Conservation (phyloP, 2,888 invertebrate species). For the Blera fallax region DNA sequence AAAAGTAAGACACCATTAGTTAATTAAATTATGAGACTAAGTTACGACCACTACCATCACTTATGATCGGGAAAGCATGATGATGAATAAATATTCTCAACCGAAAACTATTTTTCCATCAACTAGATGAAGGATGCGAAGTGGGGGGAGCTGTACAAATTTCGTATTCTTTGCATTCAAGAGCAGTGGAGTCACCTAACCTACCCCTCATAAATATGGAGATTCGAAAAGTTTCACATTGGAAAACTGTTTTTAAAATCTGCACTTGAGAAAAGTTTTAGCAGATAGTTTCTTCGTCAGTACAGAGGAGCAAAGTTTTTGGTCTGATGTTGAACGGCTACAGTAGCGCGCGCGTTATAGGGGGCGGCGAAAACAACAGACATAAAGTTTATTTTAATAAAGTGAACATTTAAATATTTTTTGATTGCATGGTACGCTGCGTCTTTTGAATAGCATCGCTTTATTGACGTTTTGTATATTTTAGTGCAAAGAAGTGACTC, state of each 20-base stretch:
- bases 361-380: background rate
- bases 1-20: slow-evolving; percentile 30
- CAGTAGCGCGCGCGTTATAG: background rate
- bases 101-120: background rate
- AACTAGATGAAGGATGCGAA: background rate
- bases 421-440: slow-evolving; percentile 18
- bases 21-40: slow-evolving; percentile 34
- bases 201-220: slow-evolving; percentile 44
- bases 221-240: slow-evolving; percentile 51
- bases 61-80: slow-evolving; percentile 22
- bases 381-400: slow-evolving; percentile 18
- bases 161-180: slow-evolving; percentile 10
- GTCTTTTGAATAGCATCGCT: background rate
- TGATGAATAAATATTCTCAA: slow-evolving; percentile 39
- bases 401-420: slow-evolving; percentile 31
- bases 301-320: slow-evolving; percentile 18
- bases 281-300: slow-evolving; percentile 8
- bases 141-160: background rate
- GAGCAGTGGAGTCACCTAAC: background rate
- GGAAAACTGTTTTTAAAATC: slow-evolving; percentile 56
- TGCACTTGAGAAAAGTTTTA: slow-evolving; percentile 27
- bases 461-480: background rate
- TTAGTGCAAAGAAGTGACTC: background rate
- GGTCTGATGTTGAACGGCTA: background rate
- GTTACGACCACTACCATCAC: slow-evolving; percentile 4